A percentile compares a stretch with the other conserved stretches of the same genome.
Evolutionary conservation across 2,888 invertebrate species (phyloP).

Genomic region (Falcaria lacertinaria): DNA sequence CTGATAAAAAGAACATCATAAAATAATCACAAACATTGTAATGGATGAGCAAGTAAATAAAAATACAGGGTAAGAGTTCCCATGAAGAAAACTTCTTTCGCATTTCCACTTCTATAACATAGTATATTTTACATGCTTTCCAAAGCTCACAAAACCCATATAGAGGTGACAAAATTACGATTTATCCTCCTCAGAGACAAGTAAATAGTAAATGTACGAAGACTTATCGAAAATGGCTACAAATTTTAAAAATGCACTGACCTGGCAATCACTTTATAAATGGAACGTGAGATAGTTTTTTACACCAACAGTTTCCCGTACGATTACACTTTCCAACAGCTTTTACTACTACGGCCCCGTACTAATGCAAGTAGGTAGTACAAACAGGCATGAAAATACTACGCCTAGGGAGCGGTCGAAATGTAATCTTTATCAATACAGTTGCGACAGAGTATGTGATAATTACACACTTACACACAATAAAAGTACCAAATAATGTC

Average conservation of each 20-base stretch:
- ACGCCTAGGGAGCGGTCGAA: constrained; percentile 75
- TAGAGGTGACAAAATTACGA: neutral
- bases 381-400: constrained; percentile 71
- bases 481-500: constrained; percentile 48
- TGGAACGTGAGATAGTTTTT: constrained; percentile 71
- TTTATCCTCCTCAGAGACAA: constrained; percentile 38
- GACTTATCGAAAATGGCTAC: constrained; percentile 75
- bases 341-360: constrained; percentile 72
- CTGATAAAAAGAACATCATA: too few relatives aligned
- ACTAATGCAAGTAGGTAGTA: constrained; percentile 64
- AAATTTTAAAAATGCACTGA: constrained; percentile 57
- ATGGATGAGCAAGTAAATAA: too few relatives aligned
- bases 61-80: too few relatives aligned
- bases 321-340: constrained; percentile 76
- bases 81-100: neutral
- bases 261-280: constrained; percentile 56
- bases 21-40: too few relatives aligned
- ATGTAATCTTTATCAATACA: constrained; percentile 52
- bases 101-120: constrained; percentile 9
- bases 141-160: constrained; percentile 22
- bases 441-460: constrained; percentile 29
- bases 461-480: constrained; percentile 46
- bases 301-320: constrained; percentile 63
- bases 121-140: constrained; percentile 7
- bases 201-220: constrained; percentile 54